A percentile compares a stretch with the other conserved stretches of the same genome.
These are phyloP conservation scores for Cyanoderma ruficeps DNA, from an alignment of 2,113 vertebrate species.

Conservation along the genomic window DNA sequence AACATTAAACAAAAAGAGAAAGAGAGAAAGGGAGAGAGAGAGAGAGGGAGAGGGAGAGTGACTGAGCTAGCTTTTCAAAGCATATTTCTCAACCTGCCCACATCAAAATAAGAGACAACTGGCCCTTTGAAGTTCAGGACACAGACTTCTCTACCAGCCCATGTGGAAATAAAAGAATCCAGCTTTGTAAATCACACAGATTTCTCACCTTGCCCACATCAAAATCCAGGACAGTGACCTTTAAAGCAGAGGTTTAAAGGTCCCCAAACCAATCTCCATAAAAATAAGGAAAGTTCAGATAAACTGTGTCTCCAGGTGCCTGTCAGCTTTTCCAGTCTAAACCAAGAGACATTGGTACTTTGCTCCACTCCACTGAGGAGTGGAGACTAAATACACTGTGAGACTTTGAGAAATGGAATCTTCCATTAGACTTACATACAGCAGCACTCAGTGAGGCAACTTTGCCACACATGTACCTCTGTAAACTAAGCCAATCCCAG, in stretches of 20 bases:
- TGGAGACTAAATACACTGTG: neutral
- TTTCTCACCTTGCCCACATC: conserved; percentile 49
- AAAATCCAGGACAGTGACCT: conserved; percentile 44
- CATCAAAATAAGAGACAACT: conserved; percentile 82
- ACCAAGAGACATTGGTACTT: neutral
- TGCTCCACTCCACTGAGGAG: neutral
- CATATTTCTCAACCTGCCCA: conserved; percentile 79
- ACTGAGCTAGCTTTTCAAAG: conserved; percentile 77
- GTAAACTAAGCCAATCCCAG: neutral
- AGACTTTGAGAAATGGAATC: neutral
- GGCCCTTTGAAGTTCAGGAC: conserved; percentile 80
- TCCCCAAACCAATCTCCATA: neutral
- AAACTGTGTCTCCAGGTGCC: neutral
- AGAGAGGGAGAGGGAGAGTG: conserved; percentile 20
- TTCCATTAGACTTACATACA: neutral
- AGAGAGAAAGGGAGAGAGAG: conserved; percentile 6
- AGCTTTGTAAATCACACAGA: conserved; percentile 54
- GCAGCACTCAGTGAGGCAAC: neutral
- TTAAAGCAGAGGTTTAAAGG: conserved; percentile 27
- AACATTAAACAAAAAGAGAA: conserved; percentile 77
- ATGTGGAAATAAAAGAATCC: conserved; percentile 56
- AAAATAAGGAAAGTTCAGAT: conserved; percentile 25
- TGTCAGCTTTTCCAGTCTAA: neutral
- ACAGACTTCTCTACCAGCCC: conserved; percentile 70
- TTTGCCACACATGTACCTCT: neutral